These are phyloP conservation scores for Plumapathes pennacea DNA, from an alignment of 92 coral and sea anemone genomes.

Conservation along the genomic window DNA sequence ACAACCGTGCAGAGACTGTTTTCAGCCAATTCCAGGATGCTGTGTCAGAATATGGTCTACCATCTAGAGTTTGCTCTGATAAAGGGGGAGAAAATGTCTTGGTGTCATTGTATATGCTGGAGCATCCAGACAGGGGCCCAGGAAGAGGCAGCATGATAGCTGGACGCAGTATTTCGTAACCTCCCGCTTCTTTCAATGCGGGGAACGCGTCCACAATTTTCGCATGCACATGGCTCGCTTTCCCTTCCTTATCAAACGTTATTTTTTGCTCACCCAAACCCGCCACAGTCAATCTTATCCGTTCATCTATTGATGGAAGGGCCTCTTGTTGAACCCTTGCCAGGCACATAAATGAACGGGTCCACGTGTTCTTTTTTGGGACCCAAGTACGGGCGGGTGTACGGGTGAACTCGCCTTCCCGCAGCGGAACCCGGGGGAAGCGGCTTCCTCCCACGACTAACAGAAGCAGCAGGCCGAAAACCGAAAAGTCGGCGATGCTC, in stretches of 20 bases:
- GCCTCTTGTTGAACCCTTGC: constrained; percentile 14
- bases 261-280: constrained; percentile 39
- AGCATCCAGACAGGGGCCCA: constrained; percentile 27
- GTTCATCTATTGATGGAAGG: constrained; percentile 22
- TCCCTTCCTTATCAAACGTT: constrained; percentile 24
- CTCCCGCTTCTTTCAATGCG: constrained; percentile 32
- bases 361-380: constrained; percentile 4
- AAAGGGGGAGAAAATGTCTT: constrained; percentile 45
- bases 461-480: constrained; percentile 25
- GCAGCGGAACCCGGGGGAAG: constrained; percentile 1
- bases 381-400: not conserved
- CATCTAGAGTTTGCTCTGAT: constrained; percentile 37
- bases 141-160: constrained; percentile 39
- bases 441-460: not conserved
- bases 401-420: not conserved
- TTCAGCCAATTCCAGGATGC: constrained; percentile 22
- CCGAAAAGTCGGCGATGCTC: constrained; percentile 36
- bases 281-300: constrained; percentile 23
- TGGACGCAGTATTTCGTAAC: constrained; percentile 42
- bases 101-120: constrained; percentile 21
- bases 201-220: constrained; percentile 44
- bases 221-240: constrained; percentile 30
- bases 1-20: constrained; percentile 25
- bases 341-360: constrained; percentile 15
- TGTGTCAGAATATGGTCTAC: constrained; percentile 31